Evolutionary conservation across 2,888 invertebrate species (phyloP).

Genomic region (Osmoderma eremita): DNA sequence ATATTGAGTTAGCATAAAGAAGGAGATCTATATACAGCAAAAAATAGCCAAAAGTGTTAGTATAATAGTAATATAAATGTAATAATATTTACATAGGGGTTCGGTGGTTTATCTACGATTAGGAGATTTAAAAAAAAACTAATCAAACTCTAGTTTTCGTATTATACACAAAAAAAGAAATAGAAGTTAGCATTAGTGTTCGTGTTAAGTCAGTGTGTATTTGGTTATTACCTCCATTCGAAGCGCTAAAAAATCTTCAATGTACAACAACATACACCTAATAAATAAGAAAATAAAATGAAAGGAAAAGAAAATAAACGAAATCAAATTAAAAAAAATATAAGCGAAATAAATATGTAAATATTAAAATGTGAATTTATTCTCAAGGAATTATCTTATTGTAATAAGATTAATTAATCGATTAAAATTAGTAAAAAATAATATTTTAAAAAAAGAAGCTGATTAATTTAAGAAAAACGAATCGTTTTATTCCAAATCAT

Average conservation of each 20-base stretch:
- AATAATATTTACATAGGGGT: conserved; percentile 40
- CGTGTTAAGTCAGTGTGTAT: conserved; percentile 50
- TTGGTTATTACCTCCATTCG: conserved; percentile 47
- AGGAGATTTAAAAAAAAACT: conserved; percentile 29
- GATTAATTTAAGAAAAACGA: background rate
- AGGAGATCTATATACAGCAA: conserved; percentile 41
- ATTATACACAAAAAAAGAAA: conserved; percentile 29
- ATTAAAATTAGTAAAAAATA: conserved; percentile 24
- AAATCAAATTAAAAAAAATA: conserved; percentile 7
- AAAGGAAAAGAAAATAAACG: conserved; percentile 46
- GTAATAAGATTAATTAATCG: background rate
- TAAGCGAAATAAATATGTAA: background rate
- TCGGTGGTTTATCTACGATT: conserved; percentile 36
- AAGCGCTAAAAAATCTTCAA: conserved; percentile 44
- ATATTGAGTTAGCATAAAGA: conserved; percentile 34
- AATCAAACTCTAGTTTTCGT: conserved; percentile 30
- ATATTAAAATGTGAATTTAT: background rate
- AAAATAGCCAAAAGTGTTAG: conserved; percentile 41
- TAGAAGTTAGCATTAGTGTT: conserved; percentile 41
- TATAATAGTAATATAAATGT: conserved; percentile 20
- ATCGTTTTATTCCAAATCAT: background rate
- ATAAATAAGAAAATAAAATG: conserved; percentile 43
- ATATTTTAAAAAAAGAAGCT: conserved; percentile 1
- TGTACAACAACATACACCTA: conserved; percentile 48
- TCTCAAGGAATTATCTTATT: background rate